Conservation (phyloP, 2,113 vertebrate species). For the Etheostoma spectabile region DNA sequence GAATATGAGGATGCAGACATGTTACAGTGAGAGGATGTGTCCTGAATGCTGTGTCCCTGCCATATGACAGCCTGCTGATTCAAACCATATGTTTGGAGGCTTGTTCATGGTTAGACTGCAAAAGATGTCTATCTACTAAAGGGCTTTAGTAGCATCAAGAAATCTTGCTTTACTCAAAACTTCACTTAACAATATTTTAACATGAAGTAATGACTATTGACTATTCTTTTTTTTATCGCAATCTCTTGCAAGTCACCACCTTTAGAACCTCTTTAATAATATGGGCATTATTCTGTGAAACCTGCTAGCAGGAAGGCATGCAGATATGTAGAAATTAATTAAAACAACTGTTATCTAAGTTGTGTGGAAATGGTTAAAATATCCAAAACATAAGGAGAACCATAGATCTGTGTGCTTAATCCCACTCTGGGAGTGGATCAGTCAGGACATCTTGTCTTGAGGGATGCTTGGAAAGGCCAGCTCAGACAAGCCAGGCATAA, state of each 20-base stretch:
- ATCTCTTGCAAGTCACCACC: neutral
- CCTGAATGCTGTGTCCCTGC: slow-evolving; percentile 60
- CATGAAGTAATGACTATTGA: neutral
- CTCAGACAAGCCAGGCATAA: slow-evolving; percentile 40
- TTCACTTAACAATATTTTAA: neutral
- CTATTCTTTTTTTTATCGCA: neutral
- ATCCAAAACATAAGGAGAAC: slow-evolving; percentile 14
- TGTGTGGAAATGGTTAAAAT: slow-evolving; percentile 28
- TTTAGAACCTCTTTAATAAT: neutral
- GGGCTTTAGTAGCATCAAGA: neutral
- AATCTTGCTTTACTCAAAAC: slow-evolving; percentile 7
- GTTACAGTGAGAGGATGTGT: slow-evolving; percentile 63
- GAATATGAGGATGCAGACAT: slow-evolving; percentile 57
- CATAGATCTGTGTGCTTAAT: slow-evolving; percentile 28
- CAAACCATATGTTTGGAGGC: slow-evolving; percentile 65
- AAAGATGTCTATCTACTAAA: neutral
- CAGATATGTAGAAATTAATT: neutral
- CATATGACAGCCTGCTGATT: slow-evolving; percentile 64
- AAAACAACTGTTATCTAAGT: slow-evolving; percentile 9
- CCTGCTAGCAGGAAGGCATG: neutral
- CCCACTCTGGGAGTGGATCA: slow-evolving; percentile 34
- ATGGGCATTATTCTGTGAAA: neutral
- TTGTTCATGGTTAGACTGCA: slow-evolving; percentile 11
- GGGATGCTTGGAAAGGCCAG: slow-evolving; percentile 36
- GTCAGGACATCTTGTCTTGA: slow-evolving; percentile 42